A percentile compares a stretch with the other conserved stretches of the same genome.
These are phyloP conservation scores for Delia radicum DNA, from an alignment of 1,140 invertebrate genomes.

Conservation along the genomic window DNA sequence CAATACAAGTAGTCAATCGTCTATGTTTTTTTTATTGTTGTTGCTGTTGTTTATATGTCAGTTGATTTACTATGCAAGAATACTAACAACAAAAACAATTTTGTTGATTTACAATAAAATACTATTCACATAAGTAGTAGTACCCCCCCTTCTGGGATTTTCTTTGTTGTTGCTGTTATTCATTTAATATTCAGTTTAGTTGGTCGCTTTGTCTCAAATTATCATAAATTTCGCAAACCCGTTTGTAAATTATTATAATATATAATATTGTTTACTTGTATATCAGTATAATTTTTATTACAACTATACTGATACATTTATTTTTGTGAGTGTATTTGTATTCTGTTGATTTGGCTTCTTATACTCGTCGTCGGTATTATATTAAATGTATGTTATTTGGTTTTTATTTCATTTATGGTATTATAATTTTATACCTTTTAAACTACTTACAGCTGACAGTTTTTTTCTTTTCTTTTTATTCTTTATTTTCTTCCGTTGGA, in stretches of 20 bases:
- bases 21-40: not conserved
- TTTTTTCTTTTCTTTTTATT: not conserved
- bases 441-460: not conserved
- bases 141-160: not conserved
- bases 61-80: not conserved
- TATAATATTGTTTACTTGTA: not conserved
- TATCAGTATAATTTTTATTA: too few species aligned
- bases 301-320: too few species aligned
- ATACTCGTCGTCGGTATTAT: too few species aligned
- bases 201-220: constrained; percentile 20
- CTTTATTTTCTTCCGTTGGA: not conserved
- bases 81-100: not conserved
- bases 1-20: constrained; percentile 15
- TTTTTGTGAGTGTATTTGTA: too few species aligned
- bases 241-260: constrained; percentile 15
- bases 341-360: too few species aligned
- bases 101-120: constrained; percentile 2
- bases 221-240: constrained; percentile 13
- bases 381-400: too few species aligned
- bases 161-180: not conserved
- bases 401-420: not conserved
- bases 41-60: not conserved
- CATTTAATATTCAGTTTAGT: not conserved
- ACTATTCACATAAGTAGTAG: not conserved
- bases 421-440: not conserved